Conservation (phyloP, 2,888 invertebrate genomes). For the Dusona sp. region DNA sequence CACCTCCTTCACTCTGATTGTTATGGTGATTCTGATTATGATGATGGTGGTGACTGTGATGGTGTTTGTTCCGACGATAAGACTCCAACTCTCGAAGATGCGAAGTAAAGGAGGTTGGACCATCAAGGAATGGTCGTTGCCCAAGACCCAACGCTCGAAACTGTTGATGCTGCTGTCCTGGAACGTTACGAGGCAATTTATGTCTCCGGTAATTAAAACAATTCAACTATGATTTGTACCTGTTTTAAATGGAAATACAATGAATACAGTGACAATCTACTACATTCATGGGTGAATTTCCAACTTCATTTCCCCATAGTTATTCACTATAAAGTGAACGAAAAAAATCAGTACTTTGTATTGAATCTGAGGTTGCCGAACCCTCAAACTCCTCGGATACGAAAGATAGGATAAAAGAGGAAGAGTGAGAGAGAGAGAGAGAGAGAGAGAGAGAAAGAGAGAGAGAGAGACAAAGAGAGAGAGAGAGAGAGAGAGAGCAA, state of each 20-base stretch:
- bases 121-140: constrained; percentile 89
- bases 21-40: constrained; percentile 78
- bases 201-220: constrained; percentile 50
- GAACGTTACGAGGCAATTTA: constrained; percentile 67
- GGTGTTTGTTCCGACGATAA: constrained; percentile 89
- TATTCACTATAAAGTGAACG: background rate
- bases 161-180: constrained; percentile 87
- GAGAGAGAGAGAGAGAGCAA: constrained; percentile 33
- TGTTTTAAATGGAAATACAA: background rate
- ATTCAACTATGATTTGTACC: background rate
- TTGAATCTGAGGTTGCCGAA: constrained; percentile 43
- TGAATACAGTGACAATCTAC: background rate
- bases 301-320: background rate
- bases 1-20: constrained; percentile 61
- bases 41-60: constrained; percentile 84
- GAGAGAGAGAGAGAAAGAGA: constrained; percentile 24
- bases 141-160: constrained; percentile 91
- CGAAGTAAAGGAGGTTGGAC: constrained; percentile 87
- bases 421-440: constrained; percentile 21
- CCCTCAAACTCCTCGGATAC: constrained; percentile 17
- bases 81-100: constrained; percentile 90
- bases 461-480: constrained; percentile 19
- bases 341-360: constrained; percentile 19
- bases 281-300: background rate
- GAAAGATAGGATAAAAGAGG: constrained; percentile 39